A percentile compares a stretch with the other conserved stretches of the same genome.
These are phyloP conservation scores for Ciconia stormi DNA, from an alignment of 2,113 vertebrate species.

Conservation along the genomic window DNA sequence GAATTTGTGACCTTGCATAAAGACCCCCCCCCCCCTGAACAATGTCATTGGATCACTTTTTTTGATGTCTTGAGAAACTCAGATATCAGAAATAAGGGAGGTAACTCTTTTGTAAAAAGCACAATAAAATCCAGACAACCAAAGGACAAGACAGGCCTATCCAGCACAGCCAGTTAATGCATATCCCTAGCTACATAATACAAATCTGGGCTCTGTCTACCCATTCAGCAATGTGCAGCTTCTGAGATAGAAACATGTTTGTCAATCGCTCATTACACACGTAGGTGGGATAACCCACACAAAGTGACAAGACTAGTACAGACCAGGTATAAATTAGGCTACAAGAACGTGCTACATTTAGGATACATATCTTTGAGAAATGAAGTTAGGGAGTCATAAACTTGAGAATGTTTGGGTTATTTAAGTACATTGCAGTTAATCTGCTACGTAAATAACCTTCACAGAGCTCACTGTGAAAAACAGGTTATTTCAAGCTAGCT, in stretches of 20 bases:
- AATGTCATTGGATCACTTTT: background rate
- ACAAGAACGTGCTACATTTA: background rate
- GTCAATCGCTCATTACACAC: background rate
- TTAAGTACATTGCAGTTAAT: constrained; percentile 10
- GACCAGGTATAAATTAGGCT: constrained; percentile 3
- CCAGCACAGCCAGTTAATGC: background rate
- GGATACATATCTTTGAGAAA: background rate
- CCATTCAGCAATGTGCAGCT: background rate
- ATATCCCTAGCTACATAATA: background rate
- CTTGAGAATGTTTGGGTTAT: constrained; percentile 4
- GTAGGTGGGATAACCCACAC: constrained; percentile 7
- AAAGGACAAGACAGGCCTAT: background rate
- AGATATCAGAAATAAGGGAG: background rate
- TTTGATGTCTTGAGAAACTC: background rate
- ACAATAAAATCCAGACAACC: background rate
- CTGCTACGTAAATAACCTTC: background rate
- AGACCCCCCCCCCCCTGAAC: background rate
- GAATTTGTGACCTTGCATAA: background rate
- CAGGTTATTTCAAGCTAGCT: background rate
- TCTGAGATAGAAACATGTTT: background rate
- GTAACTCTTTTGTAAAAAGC: background rate
- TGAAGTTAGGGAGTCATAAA: constrained; percentile 1
- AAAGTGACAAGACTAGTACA: background rate
- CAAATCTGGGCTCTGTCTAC: background rate
- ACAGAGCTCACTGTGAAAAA: background rate